Conservation (phyloP, 2,888 invertebrate species). For the Eucera pruinosa region DNA sequence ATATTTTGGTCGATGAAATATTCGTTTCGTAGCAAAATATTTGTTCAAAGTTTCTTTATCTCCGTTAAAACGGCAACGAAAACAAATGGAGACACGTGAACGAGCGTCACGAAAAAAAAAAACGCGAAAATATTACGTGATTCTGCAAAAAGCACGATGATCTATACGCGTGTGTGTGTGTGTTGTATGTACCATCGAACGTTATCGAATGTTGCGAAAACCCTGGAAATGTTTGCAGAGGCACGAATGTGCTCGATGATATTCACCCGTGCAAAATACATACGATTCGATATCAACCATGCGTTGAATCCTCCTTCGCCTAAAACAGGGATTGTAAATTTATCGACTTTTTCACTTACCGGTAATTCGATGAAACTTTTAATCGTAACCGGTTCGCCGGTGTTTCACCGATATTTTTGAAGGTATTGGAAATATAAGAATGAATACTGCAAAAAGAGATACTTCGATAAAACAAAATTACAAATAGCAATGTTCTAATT, state of each 20-base stretch:
- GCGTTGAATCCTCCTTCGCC: constrained; percentile 5
- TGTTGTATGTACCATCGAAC: not conserved
- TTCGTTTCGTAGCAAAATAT: not conserved
- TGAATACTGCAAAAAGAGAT: too few relatives aligned
- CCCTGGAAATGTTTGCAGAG: constrained; percentile 27
- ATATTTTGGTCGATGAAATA: constrained; percentile 2
- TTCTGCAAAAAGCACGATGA: constrained; percentile 3
- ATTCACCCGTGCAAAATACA: constrained; percentile 27
- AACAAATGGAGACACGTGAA: constrained; percentile 15
- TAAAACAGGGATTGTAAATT: too few relatives aligned
- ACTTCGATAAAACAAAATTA: too few relatives aligned
- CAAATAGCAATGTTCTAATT: too few relatives aligned
- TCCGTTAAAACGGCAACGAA: constrained; percentile 11
- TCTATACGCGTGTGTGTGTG: not conserved
- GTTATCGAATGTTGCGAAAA: constrained; percentile 23
- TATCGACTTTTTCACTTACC: too few relatives aligned
- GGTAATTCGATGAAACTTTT: too few relatives aligned
- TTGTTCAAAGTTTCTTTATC: constrained; percentile 10
- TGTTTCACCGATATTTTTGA: too few relatives aligned
- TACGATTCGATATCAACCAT: constrained; percentile 16
- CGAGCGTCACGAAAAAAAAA: not conserved
- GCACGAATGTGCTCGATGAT: constrained; percentile 12
- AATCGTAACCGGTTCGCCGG: too few relatives aligned
- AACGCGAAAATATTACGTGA: constrained; percentile 16
- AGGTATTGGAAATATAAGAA: too few relatives aligned